Evolutionary conservation across 2,113 vertebrate genomes (phyloP).

Genomic region (Platysternon megacephalum): DNA sequence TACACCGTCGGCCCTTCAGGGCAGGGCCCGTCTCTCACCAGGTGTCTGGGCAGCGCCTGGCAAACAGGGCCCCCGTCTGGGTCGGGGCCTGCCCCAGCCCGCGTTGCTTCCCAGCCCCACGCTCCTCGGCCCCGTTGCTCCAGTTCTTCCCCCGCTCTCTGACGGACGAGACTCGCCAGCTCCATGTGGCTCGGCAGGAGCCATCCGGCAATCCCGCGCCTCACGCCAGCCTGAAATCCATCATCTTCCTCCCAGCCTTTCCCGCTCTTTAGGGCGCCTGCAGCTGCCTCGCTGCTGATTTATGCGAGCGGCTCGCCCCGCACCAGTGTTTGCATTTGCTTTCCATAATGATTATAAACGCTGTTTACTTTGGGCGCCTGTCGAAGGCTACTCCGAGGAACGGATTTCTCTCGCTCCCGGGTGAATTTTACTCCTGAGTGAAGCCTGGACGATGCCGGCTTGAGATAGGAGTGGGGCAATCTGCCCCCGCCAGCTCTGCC

Average conservation of each 20-base stretch:
- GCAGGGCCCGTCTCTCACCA: too few relatives aligned
- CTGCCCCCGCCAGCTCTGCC: background rate
- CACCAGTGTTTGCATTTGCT: background rate
- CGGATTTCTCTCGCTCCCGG: background rate
- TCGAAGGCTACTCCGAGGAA: background rate
- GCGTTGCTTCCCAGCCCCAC: background rate
- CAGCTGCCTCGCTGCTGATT: background rate
- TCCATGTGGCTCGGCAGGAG: background rate
- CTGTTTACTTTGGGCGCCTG: background rate
- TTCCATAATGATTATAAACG: background rate
- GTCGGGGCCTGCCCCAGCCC: too few relatives aligned
- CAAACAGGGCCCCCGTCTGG: too few relatives aligned
- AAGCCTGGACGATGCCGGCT: background rate
- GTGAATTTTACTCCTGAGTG: background rate
- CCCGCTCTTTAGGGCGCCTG: background rate
- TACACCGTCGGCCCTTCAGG: too few relatives aligned
- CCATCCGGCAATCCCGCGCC: background rate
- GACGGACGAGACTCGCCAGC: background rate
- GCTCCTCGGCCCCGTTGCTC: background rate
- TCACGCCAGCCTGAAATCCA: background rate
- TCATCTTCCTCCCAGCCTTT: background rate
- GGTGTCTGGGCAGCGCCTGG: too few relatives aligned
- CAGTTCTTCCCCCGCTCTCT: background rate
- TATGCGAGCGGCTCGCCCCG: background rate
- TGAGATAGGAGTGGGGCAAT: background rate